phyloP scores from a whole-genome alignment of 2,888 invertebrate species.

The Mimas tiliae region DNA sequence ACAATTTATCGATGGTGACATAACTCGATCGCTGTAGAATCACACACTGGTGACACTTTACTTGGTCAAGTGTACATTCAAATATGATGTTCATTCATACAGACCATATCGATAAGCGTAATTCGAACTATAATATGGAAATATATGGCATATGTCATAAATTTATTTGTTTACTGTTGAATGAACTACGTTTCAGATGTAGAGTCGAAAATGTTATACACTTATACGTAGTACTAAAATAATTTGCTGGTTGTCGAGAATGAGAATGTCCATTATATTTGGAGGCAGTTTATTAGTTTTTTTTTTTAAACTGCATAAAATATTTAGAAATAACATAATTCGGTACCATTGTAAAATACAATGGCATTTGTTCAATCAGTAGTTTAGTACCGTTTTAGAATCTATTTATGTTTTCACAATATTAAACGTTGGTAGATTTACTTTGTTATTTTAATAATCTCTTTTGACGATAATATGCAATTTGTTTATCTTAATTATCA shows the following conservation, averaged over 20 bases:
- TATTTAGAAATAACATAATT: no score
- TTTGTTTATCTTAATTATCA: no score
- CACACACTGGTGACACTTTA: neutral
- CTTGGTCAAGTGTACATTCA: constrained; percentile 20
- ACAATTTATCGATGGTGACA: neutral
- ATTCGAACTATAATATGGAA: neutral
- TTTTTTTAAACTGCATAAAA: no score
- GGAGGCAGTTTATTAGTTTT: no score
- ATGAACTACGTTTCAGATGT: neutral
- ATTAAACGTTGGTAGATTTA: no score
- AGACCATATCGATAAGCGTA: constrained; percentile 2
- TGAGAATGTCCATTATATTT: neutral
- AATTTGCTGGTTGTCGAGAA: neutral
- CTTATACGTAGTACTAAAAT: neutral
- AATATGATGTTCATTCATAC: constrained; percentile 21
- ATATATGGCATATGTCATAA: constrained; percentile 15
- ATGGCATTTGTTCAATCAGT: no score
- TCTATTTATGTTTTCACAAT: no score
- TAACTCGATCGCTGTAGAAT: neutral
- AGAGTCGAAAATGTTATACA: neutral
- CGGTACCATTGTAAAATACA: no score
- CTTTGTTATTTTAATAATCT: no score
- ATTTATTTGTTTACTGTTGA: neutral
- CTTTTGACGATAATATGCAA: no score
- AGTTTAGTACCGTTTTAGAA: no score